phyloP scores from a whole-genome alignment of 1,140 invertebrate species.

The Portunus trituberculatus region DNA sequence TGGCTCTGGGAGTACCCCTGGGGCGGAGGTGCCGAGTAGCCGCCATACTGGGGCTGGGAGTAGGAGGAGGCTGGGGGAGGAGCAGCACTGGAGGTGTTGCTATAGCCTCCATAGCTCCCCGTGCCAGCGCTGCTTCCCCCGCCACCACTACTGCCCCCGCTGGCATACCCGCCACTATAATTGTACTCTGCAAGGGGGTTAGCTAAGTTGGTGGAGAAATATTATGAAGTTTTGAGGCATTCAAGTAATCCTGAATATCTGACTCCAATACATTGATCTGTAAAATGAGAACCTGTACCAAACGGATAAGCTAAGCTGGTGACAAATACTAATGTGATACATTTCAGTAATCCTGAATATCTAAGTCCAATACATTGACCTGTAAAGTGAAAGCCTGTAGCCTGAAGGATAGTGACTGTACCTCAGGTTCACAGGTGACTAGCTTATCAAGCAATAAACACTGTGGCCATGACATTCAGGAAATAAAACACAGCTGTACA shows the following conservation, averaged over 20 bases:
- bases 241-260: background rate
- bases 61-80: slow-evolving; percentile 72
- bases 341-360: background rate
- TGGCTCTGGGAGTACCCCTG: slow-evolving; percentile 73
- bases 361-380: background rate
- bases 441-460: too few species aligned
- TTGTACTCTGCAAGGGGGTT: slow-evolving; percentile 61
- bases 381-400: background rate
- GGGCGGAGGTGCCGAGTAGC: slow-evolving; percentile 75
- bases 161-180: slow-evolving; percentile 71
- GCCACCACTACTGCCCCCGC: slow-evolving; percentile 59
- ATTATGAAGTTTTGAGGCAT: too few species aligned
- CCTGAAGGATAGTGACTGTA: background rate
- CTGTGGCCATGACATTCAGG: too few species aligned
- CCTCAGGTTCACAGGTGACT: too few species aligned
- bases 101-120: slow-evolving; percentile 70
- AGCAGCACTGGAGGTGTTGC: slow-evolving; percentile 66
- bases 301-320: background rate
- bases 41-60: slow-evolving; percentile 73
- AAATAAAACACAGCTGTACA: too few species aligned
- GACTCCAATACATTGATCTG: background rate
- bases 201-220: background rate
- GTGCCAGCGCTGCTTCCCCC: slow-evolving; percentile 47
- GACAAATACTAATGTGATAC: background rate
- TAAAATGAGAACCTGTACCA: background rate